phyloP scores from a whole-genome alignment of 2,888 invertebrate genomes.

The Parnassius mnemosyne region DNA sequence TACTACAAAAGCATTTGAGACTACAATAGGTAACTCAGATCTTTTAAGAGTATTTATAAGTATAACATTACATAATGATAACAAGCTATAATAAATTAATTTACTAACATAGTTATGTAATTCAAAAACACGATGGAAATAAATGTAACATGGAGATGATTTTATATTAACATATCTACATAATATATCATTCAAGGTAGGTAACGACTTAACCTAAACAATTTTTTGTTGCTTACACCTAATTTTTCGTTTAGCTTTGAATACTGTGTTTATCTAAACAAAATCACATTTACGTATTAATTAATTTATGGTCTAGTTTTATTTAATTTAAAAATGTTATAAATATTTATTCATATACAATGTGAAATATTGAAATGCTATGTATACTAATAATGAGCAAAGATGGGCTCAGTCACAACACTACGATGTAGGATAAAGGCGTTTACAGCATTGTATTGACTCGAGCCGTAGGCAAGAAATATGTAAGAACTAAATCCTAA shows the following conservation, averaged over 20 bases:
- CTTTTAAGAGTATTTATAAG: constrained; percentile 37
- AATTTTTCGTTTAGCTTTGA: constrained; percentile 10
- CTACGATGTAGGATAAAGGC: not conserved
- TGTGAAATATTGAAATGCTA: constrained; percentile 12
- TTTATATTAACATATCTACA: not conserved
- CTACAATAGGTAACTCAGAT: constrained; percentile 65
- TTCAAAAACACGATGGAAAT: not conserved
- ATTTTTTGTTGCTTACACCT: not conserved
- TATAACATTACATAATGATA: constrained; percentile 8
- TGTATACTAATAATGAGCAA: constrained; percentile 18
- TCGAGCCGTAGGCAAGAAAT: constrained; percentile 6
- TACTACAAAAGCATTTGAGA: constrained; percentile 39
- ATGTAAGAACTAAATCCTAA: constrained; percentile 1
- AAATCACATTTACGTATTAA: constrained; percentile 16
- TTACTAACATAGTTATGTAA: constrained; percentile 1
- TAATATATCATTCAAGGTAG: too few relatives aligned
- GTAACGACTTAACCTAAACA: not conserved
- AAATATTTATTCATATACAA: constrained; percentile 14
- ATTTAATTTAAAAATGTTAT: constrained; percentile 1
- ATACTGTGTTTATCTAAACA: constrained; percentile 18
- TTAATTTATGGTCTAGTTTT: not conserved
- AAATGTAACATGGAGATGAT: not conserved
- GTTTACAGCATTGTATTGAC: not conserved
- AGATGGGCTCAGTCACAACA: constrained; percentile 11
- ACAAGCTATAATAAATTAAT: constrained; percentile 27